Base-by-base conservation (phyloP, 2,888 invertebrate species). In the Pollenia angustigena region DNA sequence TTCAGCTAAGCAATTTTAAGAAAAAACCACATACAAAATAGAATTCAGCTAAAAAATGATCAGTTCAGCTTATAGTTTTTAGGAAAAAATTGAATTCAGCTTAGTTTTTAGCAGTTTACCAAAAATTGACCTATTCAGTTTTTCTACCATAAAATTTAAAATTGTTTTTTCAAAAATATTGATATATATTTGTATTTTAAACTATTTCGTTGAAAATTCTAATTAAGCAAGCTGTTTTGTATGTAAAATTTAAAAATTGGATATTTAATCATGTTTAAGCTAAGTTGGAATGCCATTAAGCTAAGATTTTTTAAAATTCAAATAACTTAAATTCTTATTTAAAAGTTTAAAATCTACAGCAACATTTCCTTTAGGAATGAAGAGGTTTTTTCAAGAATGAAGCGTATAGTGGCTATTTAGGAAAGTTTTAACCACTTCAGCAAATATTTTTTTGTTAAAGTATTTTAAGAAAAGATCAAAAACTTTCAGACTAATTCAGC, bases 51-150 rank as follows among this genome's bases (percentile, higher is more conserved):
- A 32, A 32, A 6, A 40, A 60, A 60, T 32, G 2, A 3, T 50
- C n/a, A 18, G 60, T 80, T 71, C 71, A 52, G 71, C 71, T 42
- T 44, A 44, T 1, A 7, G 23, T 54, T 23, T 32, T 11, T 18
- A 8, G 18, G 4, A 3, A 12, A 44, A 46, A 64, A 44, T 18
- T 10, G 0, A 23, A 58, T 72, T 72, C 72, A 44, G 72, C 46
- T 11, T 14, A 32, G 10, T n/a, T 14, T 32, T 66, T 8, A 32
- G 32, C 32, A 6, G 32, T 32, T 32, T 32, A 32, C 32, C 32
- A 1, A 6, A 32, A 32, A 32, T 32, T 6, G 0, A 32, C 32
- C 0, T 32, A 32, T 6, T 32, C 0, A 32, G 1, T 6, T 32
- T 4, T 32, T 32, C 1, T 1, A 32, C 32, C 6, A 32, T 32